A percentile compares a stretch with the other conserved stretches of the same genome.
phyloP scores from a whole-genome alignment of 1,140 invertebrate species.

The Cryptotermes secundus region DNA sequence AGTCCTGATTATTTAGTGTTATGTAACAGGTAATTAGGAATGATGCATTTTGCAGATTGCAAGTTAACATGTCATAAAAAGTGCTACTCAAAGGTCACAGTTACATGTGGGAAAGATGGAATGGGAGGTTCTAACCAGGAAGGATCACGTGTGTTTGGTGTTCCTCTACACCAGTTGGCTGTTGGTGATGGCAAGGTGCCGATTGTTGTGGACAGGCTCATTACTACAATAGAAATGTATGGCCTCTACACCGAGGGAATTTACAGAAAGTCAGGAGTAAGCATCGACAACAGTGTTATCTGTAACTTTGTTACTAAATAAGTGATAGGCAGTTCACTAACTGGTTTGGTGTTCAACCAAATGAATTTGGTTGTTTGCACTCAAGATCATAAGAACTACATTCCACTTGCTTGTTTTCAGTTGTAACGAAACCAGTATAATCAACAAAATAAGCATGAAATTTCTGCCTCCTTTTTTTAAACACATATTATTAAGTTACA shows the following conservation, averaged over 20 bases:
- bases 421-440: too few species aligned
- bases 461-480: too few species aligned
- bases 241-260: conserved; percentile 91
- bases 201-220: conserved; percentile 79
- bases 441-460: too few species aligned
- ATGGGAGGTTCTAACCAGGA: conserved; percentile 44
- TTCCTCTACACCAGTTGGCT: conserved; percentile 69
- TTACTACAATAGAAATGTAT: conserved; percentile 87
- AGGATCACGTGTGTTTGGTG: conserved; percentile 70
- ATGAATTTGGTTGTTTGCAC: too few species aligned
- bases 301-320: too few species aligned
- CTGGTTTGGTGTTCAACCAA: too few species aligned
- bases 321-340: too few species aligned
- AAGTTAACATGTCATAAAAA: conserved; percentile 94
- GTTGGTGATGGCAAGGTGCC: conserved; percentile 80
- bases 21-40: background rate
- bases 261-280: conserved; percentile 89
- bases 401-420: too few species aligned
- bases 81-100: conserved; percentile 71
- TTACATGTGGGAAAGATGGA: conserved; percentile 51
- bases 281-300: conserved; percentile 40
- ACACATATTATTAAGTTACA: too few species aligned
- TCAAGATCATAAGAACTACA: too few species aligned
- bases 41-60: conserved; percentile 69
- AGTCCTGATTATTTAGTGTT: background rate